Evolutionary conservation across 2,888 invertebrate species (phyloP).

Genomic region (Rhagophthalmus giganteus): DNA sequence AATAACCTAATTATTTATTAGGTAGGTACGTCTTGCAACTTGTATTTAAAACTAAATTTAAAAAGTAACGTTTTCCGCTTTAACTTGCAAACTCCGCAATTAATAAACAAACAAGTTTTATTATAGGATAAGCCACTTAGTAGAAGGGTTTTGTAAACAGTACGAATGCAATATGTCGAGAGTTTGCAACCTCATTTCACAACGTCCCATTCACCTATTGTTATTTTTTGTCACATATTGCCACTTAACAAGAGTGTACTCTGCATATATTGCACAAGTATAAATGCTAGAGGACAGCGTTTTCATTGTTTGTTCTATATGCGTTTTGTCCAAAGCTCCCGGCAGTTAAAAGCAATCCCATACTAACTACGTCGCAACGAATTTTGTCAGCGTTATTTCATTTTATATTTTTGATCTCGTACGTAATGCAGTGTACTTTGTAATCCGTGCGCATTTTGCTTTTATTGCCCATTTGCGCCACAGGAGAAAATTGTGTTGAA

Average conservation of each 20-base stretch:
- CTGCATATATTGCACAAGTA: conserved; percentile 43
- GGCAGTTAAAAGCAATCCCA: conserved; percentile 22
- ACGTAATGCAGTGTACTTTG: conserved; percentile 5
- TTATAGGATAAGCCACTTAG: conserved; percentile 7
- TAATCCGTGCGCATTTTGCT: conserved; percentile 9
- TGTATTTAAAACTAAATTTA: no score
- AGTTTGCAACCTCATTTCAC: conserved; percentile 17
- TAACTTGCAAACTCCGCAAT: no score
- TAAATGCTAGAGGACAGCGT: conserved; percentile 42
- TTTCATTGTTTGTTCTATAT: conserved; percentile 29
- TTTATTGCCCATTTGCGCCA: conserved; percentile 14
- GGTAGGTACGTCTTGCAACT: no score
- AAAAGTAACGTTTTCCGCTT: no score
- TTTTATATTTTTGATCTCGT: conserved; percentile 14
- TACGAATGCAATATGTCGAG: conserved; percentile 18
- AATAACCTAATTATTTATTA: no score
- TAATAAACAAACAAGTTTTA: no score
- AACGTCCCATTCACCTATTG: conserved; percentile 15
- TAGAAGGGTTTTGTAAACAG: conserved; percentile 7
- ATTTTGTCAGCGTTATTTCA: conserved; percentile 2
- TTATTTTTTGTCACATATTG: conserved; percentile 42
- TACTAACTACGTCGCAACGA: conserved; percentile 13
- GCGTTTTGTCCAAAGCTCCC: conserved; percentile 14
- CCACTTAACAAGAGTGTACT: conserved; percentile 47
- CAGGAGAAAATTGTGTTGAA: conserved; percentile 15